Percentiles rank a stretch among this genome's conserved stretches.
Evolutionary conservation across 1,140 invertebrate genomes (phyloP).

Genomic region (Cephus cinctus): DNA sequence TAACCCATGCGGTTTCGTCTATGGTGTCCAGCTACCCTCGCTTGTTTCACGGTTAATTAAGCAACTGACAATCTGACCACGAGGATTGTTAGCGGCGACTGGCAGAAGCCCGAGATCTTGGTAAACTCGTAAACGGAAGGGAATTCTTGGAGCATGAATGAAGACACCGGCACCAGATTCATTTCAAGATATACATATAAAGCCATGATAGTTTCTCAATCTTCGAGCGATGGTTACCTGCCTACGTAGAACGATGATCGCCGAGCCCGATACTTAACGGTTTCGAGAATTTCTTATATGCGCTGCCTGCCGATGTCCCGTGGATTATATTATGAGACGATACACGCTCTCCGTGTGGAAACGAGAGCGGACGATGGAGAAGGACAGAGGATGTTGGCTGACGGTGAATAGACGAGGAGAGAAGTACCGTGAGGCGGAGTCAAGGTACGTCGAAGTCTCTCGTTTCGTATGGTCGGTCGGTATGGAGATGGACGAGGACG

Average conservation of each 20-base stretch:
- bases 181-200: too few species aligned
- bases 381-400: conserved; percentile 26
- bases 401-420: too few species aligned
- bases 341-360: background rate
- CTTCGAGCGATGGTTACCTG: too few species aligned
- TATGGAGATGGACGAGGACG: conserved; percentile 31
- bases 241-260: too few species aligned
- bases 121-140: conserved; percentile 44
- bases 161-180: too few species aligned
- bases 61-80: conserved; percentile 54
- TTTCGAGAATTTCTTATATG: too few species aligned
- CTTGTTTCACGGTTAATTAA: conserved; percentile 59
- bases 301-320: too few species aligned
- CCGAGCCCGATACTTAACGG: too few species aligned
- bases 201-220: too few species aligned
- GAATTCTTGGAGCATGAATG: conserved; percentile 49
- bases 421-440: too few species aligned
- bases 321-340: too few species aligned
- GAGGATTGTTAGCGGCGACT: conserved; percentile 46
- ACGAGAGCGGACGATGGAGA: conserved; percentile 16
- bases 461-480: conserved; percentile 28
- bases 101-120: conserved; percentile 19
- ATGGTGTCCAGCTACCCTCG: conserved; percentile 50
- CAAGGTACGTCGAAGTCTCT: too few species aligned
- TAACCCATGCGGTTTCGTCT: conserved; percentile 49